Conservation (phyloP, 2,797 vertebrate species). For the Strix occidentalis region DNA sequence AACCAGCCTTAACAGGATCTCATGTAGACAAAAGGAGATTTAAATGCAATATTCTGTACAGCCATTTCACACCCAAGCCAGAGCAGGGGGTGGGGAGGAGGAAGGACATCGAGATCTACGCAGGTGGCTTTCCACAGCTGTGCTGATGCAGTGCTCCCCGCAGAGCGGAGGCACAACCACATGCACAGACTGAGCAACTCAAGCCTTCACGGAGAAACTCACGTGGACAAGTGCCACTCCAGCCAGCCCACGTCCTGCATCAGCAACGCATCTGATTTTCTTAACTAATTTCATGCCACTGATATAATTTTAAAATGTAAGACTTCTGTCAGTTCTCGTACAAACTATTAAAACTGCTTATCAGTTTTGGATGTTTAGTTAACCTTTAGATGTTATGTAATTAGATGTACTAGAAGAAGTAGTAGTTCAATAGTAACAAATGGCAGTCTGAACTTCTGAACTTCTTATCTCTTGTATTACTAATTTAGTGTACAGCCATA, state of each 20-base stretch:
- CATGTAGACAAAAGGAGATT: background rate
- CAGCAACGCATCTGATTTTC: background rate
- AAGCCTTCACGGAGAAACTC: background rate
- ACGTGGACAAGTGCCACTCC: background rate
- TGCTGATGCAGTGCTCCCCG: background rate
- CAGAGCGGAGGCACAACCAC: background rate
- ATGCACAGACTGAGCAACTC: background rate
- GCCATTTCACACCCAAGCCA: background rate
- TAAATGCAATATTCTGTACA: background rate
- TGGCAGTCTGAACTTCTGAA: background rate
- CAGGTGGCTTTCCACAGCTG: background rate
- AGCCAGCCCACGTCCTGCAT: background rate
- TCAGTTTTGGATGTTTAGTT: background rate
- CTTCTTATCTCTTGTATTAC: background rate
- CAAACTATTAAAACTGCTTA: background rate
- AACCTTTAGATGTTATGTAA: background rate
- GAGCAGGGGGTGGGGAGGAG: background rate
- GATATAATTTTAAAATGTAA: background rate
- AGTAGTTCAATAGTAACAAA: background rate
- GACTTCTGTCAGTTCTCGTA: background rate
- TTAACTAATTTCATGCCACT: background rate
- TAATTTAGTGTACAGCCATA: background rate
- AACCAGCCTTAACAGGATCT: background rate
- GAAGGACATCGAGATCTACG: fast-evolving
- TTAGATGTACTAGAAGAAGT: background rate